These are phyloP conservation scores for Paraescarpia echinospica DNA, from an alignment of 1,140 invertebrate genomes.

Conservation along the genomic window DNA sequence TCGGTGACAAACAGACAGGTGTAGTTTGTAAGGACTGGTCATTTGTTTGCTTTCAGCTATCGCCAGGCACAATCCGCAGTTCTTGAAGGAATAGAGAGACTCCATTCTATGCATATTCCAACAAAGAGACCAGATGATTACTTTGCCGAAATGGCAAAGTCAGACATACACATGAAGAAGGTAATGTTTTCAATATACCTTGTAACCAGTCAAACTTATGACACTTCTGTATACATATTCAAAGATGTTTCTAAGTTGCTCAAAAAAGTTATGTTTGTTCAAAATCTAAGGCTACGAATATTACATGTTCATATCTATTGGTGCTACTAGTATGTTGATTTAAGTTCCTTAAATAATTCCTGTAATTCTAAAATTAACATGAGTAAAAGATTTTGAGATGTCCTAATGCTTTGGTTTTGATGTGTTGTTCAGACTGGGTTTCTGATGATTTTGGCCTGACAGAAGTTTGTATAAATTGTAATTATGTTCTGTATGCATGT, in stretches of 20 bases:
- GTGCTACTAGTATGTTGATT: neutral
- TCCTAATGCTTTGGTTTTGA: no score
- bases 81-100: slow-evolving; percentile 72
- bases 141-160: slow-evolving; percentile 98
- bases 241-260: no score
- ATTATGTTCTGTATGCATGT: slow-evolving; percentile 19
- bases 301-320: neutral
- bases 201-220: neutral
- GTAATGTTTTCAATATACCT: slow-evolving; percentile 46
- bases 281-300: no score
- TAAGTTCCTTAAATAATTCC: no score
- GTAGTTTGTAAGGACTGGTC: neutral
- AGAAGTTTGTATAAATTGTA: no score
- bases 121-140: slow-evolving; percentile 92
- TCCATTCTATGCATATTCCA: slow-evolving; percentile 74
- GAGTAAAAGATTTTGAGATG: no score
- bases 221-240: no score
- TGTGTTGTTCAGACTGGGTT: no score
- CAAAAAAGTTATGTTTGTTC: no score
- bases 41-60: slow-evolving; percentile 61
- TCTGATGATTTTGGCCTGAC: neutral
- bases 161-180: slow-evolving; percentile 97
- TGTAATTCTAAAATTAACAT: no score
- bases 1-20: neutral
- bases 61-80: slow-evolving; percentile 88